These are phyloP conservation scores for Yasuhikotakia modesta DNA, from an alignment of 2,797 vertebrate genomes.

Conservation along the genomic window DNA sequence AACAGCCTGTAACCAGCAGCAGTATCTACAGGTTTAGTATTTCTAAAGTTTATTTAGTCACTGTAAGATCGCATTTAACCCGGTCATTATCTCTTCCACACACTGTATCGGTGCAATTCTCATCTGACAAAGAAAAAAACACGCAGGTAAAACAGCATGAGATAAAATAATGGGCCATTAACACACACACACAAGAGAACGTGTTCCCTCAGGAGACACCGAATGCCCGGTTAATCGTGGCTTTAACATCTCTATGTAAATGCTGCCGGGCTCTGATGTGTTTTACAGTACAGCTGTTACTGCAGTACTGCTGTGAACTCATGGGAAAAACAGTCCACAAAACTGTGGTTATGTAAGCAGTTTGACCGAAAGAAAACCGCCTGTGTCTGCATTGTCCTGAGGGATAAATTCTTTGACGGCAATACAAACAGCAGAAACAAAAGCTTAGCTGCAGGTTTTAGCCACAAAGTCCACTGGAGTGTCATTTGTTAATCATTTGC, in stretches of 20 bases:
- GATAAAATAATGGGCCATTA: conserved; percentile 20
- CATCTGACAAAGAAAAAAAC: conserved; percentile 17
- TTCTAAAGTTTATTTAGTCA: not conserved
- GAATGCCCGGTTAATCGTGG: not conserved
- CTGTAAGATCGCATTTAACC: conserved; percentile 24
- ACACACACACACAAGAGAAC: not conserved
- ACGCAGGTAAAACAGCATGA: conserved; percentile 5
- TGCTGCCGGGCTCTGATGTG: not conserved
- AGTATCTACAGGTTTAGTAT: too few relatives aligned
- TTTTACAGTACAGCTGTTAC: conserved; percentile 23
- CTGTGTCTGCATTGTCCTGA: not conserved
- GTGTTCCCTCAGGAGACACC: not conserved
- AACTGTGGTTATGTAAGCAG: conserved; percentile 4
- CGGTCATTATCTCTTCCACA: conserved; percentile 25
- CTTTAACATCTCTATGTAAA: conserved; percentile 4
- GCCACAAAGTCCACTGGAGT: not conserved
- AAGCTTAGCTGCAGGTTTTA: not conserved
- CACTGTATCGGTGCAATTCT: not conserved
- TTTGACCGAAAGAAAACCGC: conserved; percentile 3
- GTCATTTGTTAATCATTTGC: not conserved
- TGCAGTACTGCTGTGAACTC: conserved; percentile 4
- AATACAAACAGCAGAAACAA: not conserved
- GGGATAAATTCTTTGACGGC: conserved; percentile 1
- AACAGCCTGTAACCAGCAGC: too few relatives aligned
- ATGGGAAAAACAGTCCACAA: conserved; percentile 12